These are phyloP conservation scores for Cherax quadricarinatus DNA, from an alignment of 1,140 invertebrate genomes.

Conservation along the genomic window DNA sequence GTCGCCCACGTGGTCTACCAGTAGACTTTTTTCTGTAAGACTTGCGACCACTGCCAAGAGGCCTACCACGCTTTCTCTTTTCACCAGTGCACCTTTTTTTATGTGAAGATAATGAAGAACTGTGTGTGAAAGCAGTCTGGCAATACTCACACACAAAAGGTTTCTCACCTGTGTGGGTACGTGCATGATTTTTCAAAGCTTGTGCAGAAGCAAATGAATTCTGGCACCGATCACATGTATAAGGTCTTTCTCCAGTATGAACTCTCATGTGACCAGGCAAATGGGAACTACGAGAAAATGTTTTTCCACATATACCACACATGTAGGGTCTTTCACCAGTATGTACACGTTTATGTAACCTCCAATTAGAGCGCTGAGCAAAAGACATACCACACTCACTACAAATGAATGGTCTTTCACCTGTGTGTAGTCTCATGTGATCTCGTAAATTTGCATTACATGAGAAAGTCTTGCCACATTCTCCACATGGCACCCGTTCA, in stretches of 20 bases:
- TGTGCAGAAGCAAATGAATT: conserved; percentile 94
- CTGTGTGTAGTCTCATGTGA: conserved; percentile 81
- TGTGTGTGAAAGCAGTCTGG: conserved; percentile 70
- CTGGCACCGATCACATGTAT: conserved; percentile 91
- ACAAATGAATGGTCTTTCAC: conserved; percentile 85
- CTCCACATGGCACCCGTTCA: conserved; percentile 62
- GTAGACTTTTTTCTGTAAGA: conserved; percentile 59
- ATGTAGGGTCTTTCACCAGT: conserved; percentile 79
- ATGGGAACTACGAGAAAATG: conserved; percentile 74
- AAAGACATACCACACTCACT: conserved; percentile 84
- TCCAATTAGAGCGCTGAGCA: conserved; percentile 81
- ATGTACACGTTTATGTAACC: conserved; percentile 73
- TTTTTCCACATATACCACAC: conserved; percentile 81
- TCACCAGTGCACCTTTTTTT: conserved; percentile 61
- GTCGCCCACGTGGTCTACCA: conserved; percentile 54
- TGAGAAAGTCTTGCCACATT: conserved; percentile 69
- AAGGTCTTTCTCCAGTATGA: conserved; percentile 89
- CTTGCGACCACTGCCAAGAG: conserved; percentile 64
- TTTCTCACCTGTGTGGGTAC: conserved; percentile 68
- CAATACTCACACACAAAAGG: conserved; percentile 70
- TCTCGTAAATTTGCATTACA: conserved; percentile 69
- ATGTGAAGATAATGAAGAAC: conserved; percentile 64
- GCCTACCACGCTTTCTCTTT: conserved; percentile 60
- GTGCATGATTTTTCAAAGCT: conserved; percentile 61
- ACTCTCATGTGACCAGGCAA: conserved; percentile 72